Evolutionary conservation across 2,888 invertebrate species (phyloP), one percentile per base, ranked within the genome.

Genomic region (Pterostichus madidus): DNA sequence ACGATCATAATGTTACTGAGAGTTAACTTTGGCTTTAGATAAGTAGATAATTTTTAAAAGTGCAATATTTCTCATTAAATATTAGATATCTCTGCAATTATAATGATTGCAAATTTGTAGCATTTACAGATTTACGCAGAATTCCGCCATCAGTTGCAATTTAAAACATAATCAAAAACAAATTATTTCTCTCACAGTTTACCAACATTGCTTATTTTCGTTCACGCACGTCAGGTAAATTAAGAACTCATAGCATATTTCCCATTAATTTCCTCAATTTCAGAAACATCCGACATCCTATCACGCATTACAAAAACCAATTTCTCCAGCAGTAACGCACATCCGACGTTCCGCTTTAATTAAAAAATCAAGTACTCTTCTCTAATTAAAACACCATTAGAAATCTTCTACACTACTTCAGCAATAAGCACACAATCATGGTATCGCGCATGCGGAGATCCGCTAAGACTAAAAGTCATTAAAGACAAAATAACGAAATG

Each of bases 331-430:
- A 31, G 59, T 59, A 59, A 59, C 59, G 64, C 64, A 64, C 64
- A 64, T 64, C 64, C 64, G 64, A 64, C 17, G 64, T 64, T 64
- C 64, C 64, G 64, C 64, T 64, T 64, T 64, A 64, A 64, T 64
- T 64, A 64, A 35, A 49, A 32, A 64, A 64, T 64, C 64, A 64
- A 64, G 35, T 64, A 13, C 35, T 64, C 64, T 10, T 13, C 35
- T 64, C 35, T 64, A 64, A 64, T 64, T 64, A 64, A 64, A 64
- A 64, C 13, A 11, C 35, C 64, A 64, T 64, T 64, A 64, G 64
- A 64, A 64, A 64, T 64, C 64, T 32, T 11, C n/a, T 49, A 13
- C 32, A 32, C 32, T 59, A 31, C 59, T 31, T 24, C 24, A 59
- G 59, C 31, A 59, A 59, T 31, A 24, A 24, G 24, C 3, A 59